Base-by-base conservation (phyloP, 2,113 vertebrate genomes). In the Anhinga rufa region DNA sequence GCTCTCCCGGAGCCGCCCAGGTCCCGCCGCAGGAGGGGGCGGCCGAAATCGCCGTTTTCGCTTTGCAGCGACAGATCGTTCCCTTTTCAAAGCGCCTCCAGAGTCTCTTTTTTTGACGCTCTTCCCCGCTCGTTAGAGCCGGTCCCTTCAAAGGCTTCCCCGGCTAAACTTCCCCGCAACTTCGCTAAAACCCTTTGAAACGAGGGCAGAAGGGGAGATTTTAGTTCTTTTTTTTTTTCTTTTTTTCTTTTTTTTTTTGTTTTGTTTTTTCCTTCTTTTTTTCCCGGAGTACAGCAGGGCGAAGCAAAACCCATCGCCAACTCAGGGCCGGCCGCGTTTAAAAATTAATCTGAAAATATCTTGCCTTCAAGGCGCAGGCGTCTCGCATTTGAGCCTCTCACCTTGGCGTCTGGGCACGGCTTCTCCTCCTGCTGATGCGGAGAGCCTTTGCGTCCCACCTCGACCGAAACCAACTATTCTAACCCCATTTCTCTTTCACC, bases 171-270 rank as follows among this genome's bases (percentile, higher is more conserved):
- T 88, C 64, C 40, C 91, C 14, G 65, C 48, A 79, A 95, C 87
- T 96, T 87, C 84, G 25, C 74, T 52, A 81, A 91, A 82, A 46
- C 85, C 74, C 38, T 88, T 75, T 85, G 70, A 94, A 95, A 54
- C 36, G 3, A 3, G 19, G 49, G 49, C 31, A 61, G 46, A 69
- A 46, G 7, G n/a, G 48, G 6, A 38, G 2, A 31, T 48, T 16
- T n/a, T n/a, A n/a, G n/a, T 12, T 32, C 21, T 22, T 26, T 26
- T 17, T 4, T 25, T 9, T 64, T n/a, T 12, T 32, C 21, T 22
- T 26, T 26, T 17, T 4, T 25, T 9, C 9, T 12, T 42, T 7
- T 40, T 26, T 12, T 19, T 22, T 42, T 9, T 34, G 16, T 29
- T 48, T 29, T 15, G 25, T 49, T 32, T 51, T 25, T 24, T 14